Base-by-base conservation (phyloP, 2,797 vertebrate species). In the Aythya fuligula region DNA sequence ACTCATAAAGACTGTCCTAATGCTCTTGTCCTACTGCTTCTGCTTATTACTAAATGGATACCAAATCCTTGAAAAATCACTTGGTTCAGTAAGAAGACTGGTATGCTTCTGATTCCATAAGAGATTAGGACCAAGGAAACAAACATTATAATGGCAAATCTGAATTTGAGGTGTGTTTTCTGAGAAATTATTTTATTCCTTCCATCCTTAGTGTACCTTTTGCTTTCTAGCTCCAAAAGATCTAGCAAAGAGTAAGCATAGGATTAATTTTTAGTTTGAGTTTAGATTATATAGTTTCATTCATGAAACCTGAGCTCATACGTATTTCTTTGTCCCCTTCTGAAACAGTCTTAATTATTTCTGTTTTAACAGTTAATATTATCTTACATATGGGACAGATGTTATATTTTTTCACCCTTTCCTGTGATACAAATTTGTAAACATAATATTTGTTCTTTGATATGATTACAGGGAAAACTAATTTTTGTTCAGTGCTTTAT, bases 101-200 rank as follows among this genome's bases (percentile, higher is more conserved):
- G 71, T 60, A 47, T 78, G 24, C 38, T 69, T 5, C 38, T 74
- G 76, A 92, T 28, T 2, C 2, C 71, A 70, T 56, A 56, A 70
- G 72, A 79, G 51, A 41, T 41, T 14, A 71, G 6, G 34, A 94
- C 17, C 36, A 82, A 76, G 92, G 11, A 70, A 90, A 89, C 41
- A 30, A 84, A 64, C 67, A 70, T 76, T 91, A 95, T 45, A 56
- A 60, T 14, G 21, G 22, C 6, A 74, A 65, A 76, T 4, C 54
- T 87, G 53, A 83, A 65, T 78, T n/a, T 60, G 18, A 70, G 0
- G 1, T 80, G 17, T 49, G 27, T 47, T 90, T 89, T 78, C 56
- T 75, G 53, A 89, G 92, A 96, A 96, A 94, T 83, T 67, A 60
- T 79, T 61, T 21, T 76, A 15, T 43, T 18, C 7, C 19, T 60